Evolutionary conservation across 2,888 invertebrate species (phyloP), one percentile per base, ranked within the genome.

Genomic region (Microctonus brassicae): DNA sequence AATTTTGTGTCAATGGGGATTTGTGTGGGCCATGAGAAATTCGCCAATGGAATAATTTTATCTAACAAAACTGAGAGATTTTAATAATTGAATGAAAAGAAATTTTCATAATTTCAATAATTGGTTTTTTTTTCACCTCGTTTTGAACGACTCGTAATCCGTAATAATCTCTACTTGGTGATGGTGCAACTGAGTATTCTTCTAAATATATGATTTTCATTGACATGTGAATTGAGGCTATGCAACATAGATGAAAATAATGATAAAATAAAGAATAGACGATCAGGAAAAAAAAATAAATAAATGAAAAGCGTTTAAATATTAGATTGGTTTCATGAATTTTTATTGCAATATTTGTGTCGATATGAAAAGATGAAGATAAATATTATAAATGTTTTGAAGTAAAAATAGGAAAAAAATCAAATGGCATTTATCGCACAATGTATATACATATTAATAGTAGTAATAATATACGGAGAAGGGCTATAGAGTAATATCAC

Each of bases 401-500:
- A 85, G 86, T 86, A 5, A 86, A 84, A 86, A 86, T 86, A 86
- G 86, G 83, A n/a, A 86, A 62, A 39, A 85, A 84, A 79, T 84
- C 80, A 79, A 81, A 81, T 84, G 81, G 81, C 80, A 80, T 80
- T 79, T 20, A 79, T 79, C 77, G 55, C 62, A 63, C 33, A 58
- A 70, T 65, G 62, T 69, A 29, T 29, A 71, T 70, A 64, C 58
- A 69, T 64, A 68, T 39, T 70, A 62, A 55, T 68, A 58, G 53
- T 69, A 62, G 24, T n/a, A n/a, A n/a, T 70, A 84, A 84, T 83
- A 81, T 85, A 85, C 82, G 84, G 84, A 81, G 74, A 84, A 84
- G 82, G n/a, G 83, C 86, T 87, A 87, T 83, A 86, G 81, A 86
- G 82, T 87, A 87, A 86, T 87, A 87, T 87, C 87, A 87, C 87